Conservation (phyloP, 2,113 vertebrate species). For the Mystacornis crossleyi region DNA sequence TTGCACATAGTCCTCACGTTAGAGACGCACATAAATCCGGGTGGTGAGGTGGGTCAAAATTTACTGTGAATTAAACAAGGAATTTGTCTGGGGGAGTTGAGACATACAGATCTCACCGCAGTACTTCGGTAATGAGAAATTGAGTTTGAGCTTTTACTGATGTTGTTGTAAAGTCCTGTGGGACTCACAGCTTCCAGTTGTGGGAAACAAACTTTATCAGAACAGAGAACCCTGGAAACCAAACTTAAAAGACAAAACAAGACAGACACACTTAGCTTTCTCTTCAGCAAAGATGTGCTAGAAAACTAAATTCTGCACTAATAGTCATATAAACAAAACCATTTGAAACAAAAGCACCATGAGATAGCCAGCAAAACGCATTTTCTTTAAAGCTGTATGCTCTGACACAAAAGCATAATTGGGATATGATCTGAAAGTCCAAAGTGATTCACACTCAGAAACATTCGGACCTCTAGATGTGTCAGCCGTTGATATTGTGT, state of each 20-base stretch:
- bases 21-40: neutral
- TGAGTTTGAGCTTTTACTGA: neutral
- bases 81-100: neutral
- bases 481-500: neutral
- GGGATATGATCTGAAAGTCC: neutral
- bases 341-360: neutral
- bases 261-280: neutral
- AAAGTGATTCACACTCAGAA: neutral
- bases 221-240: neutral
- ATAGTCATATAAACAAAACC: neutral
- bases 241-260: neutral
- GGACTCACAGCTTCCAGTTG: neutral
- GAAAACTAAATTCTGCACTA: neutral
- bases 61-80: neutral
- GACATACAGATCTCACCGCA: neutral
- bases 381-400: neutral
- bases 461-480: neutral
- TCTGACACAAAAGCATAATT: neutral
- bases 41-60: neutral
- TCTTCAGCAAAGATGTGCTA: neutral
- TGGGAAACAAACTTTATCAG: conserved; percentile 15
- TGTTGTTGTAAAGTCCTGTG: conserved; percentile 19
- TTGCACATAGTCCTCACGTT: neutral
- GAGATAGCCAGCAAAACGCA: neutral
- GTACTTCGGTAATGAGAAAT: neutral